A percentile compares a stretch with the other conserved stretches of the same genome.
Conservation (phyloP, 2,797 vertebrate species). For the Pampus argenteus region DNA sequence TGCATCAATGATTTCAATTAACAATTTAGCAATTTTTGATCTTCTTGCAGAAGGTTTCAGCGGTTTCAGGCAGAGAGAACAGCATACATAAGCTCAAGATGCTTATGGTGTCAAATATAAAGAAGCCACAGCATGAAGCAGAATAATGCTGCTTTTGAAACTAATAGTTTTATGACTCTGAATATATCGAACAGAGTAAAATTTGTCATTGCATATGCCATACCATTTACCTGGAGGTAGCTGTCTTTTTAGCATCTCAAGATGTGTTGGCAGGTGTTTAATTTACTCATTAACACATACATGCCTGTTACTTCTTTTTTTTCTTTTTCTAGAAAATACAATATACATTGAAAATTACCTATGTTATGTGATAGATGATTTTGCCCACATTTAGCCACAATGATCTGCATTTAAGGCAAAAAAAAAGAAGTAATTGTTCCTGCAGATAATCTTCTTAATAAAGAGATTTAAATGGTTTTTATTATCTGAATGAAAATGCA, state of each 20-base stretch:
- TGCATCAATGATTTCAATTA: slow-evolving; percentile 19
- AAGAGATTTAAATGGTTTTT: neutral
- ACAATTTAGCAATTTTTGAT: slow-evolving; percentile 18
- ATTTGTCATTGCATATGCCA: slow-evolving; percentile 5
- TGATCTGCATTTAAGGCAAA: neutral
- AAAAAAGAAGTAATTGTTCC: neutral
- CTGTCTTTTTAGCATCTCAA: neutral
- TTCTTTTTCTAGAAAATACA: neutral
- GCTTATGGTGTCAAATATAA: slow-evolving; percentile 24
- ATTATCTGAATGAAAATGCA: neutral
- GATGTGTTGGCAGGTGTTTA: neutral
- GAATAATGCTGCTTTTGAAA: slow-evolving; percentile 9
- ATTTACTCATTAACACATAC: neutral
- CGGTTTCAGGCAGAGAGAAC: slow-evolving; percentile 18
- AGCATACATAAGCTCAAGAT: slow-evolving; percentile 7
- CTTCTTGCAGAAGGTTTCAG: slow-evolving; percentile 9
- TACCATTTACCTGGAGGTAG: neutral
- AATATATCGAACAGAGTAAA: slow-evolving; percentile 3
- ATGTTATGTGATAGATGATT: neutral
- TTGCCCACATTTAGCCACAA: neutral
- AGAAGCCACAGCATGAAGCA: slow-evolving; percentile 1
- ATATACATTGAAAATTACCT: neutral
- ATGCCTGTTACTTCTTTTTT: too few species aligned
- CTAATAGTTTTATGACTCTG: neutral
- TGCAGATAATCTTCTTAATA: neutral